Evolutionary conservation across 2,888 invertebrate species (phyloP), one percentile per base, ranked within the genome.

Genomic region (Clitarchus hookeri): DNA sequence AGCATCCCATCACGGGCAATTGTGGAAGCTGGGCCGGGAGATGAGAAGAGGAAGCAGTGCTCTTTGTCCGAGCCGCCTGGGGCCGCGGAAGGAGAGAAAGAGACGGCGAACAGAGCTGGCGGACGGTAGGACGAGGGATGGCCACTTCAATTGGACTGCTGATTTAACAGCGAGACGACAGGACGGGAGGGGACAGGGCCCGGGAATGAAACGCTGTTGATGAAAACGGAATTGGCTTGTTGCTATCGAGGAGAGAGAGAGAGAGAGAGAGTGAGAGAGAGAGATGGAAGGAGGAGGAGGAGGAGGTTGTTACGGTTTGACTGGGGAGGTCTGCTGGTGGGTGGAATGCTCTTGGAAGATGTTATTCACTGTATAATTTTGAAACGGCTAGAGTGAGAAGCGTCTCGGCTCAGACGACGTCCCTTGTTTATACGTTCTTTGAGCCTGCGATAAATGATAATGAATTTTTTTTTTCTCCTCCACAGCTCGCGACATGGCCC

Each of bases 151-250:
- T 82, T 82, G 82, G 82, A 82, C 27, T 36, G 82, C 82, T 82
- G 82, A 82, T 82, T 82, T 82, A 82, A 82, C 27, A 82, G 82
- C 82, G 82, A 82, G 44, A 82, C 44, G 82, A 36, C 8, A 19
- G 82, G 82, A 23, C 19, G 65, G 23, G 27, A 27, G 6, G 44
- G 36, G 36, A 11, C 13, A 11, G 82, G 82, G 82, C 36, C 9
- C 36, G n/a, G 82, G 82, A 82, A 26, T 82, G 36, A 82, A 82
- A 82, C 82, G 82, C 82, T 82, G 82, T 82, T 82, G 82, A 82
- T 82, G 82, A 82, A 82, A 82, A 26, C 82, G 82, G 82, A 82
- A 82, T 82, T 82, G 82, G 82, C 82, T 82, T 82, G 82, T 82
- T 82, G 44, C 65, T 65, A 65, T 65, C 65, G 8, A 65, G 65